Base-by-base conservation (phyloP, 2,113 vertebrate species). In the Vulpes vulpes region DNA sequence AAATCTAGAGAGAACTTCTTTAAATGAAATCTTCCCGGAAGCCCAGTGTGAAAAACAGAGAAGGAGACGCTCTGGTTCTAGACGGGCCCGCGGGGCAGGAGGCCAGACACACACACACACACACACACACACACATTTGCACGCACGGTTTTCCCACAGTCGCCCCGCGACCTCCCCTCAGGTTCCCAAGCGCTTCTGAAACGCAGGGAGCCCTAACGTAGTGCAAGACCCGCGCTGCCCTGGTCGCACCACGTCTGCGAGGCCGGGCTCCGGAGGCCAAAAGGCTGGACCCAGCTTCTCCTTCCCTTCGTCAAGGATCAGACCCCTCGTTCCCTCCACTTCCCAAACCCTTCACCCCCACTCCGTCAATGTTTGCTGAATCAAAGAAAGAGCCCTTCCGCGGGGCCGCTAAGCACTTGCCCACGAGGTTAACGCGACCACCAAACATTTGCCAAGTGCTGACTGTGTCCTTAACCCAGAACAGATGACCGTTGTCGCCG, bases 361-460 rank as follows among this genome's bases (percentile, higher is more conserved):
- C 69, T 95, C 86, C 69, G 19, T 90, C 95, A 94, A 82, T 65
- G 86, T 94, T 92, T 98, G 84, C 59, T 80, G 76, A 87, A 60
- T 87, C 59, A 71, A 90, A 98, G 78, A 93, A 97, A 74, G 92
- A 95, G 14, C 51, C 79, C 84, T 93, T 96, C 95, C 81, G 32
- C 2, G 15, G 69, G 35, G 23, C 51, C 35, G 38, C 53, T 60
- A 51, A 92, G 57, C 32, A 90, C 71, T 53, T 51, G 65, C 57
- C 64, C 17, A 1, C 32, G 65, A 91, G 60, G 89, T 94, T 53
- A 84, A 43, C 27, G 27, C 1, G 5, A 51, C 79, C 59, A 79
- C 43, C 64, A 93, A 69, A 65, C 69, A 65, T 83, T 91, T 85
- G 67, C 55, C 67, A 15, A 76, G 27, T 80, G 64, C 69, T 69